Conservation (phyloP, 2,888 invertebrate genomes). For the Caenorhabditis sp. region DNA sequence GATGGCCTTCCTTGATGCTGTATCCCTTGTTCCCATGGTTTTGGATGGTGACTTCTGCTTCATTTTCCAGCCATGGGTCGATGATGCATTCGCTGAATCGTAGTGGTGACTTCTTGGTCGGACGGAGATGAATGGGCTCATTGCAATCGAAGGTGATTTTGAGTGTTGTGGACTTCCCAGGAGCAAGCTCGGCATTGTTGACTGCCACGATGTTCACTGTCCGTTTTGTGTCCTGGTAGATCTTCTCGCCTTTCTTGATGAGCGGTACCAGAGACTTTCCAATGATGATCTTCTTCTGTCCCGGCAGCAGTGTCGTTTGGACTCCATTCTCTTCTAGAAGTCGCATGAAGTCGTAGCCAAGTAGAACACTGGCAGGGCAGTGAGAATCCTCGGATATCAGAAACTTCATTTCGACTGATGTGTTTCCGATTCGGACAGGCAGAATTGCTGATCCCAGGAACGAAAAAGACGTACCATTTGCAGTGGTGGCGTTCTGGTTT, state of each 20-base stretch:
- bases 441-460: not conserved
- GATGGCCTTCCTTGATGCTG: not conserved
- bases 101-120: not conserved
- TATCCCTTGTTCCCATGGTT: not conserved
- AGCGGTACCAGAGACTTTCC: constrained; percentile 4
- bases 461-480: constrained; percentile 11
- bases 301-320: constrained; percentile 4
- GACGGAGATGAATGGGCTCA: constrained; percentile 6
- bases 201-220: not conserved
- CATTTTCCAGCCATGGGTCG: constrained; percentile 9
- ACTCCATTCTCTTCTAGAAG: constrained; percentile 20
- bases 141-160: constrained; percentile 10
- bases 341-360: constrained; percentile 33
- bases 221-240: constrained; percentile 7
- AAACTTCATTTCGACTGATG: constrained; percentile 13
- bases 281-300: constrained; percentile 4
- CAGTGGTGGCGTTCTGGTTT: not conserved
- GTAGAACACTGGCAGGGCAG: constrained; percentile 9
- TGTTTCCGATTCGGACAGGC: constrained; percentile 8
- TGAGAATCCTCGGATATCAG: not conserved
- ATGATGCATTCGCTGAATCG: constrained; percentile 15
- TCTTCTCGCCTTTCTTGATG: not conserved
- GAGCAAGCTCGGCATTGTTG: not conserved
- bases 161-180: not conserved
- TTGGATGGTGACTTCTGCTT: not conserved